Percentiles rank a stretch among this genome's conserved stretches.
These are phyloP conservation scores for Caranx ignobilis DNA, from an alignment of 2,113 vertebrate genomes.

Conservation along the genomic window DNA sequence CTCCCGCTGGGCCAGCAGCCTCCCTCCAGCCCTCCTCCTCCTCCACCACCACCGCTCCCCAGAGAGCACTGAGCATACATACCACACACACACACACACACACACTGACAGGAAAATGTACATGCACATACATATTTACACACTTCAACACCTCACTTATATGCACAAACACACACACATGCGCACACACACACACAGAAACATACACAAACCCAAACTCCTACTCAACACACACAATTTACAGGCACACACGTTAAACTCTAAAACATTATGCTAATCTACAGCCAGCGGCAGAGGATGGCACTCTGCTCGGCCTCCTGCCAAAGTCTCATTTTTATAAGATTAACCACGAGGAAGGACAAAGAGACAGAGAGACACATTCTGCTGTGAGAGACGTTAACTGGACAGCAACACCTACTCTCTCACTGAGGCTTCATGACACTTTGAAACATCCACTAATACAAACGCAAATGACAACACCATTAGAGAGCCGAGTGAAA, in stretches of 20 bases:
- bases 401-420: conserved; percentile 49
- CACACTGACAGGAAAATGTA: neutral
- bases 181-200: neutral
- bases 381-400: conserved; percentile 27
- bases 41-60: conserved; percentile 62
- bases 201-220: conserved; percentile 28
- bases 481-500: conserved; percentile 23
- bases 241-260: conserved; percentile 63
- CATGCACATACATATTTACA: conserved; percentile 16
- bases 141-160: conserved; percentile 19
- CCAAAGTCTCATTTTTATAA: conserved; percentile 81
- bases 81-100: conserved; percentile 42
- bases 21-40: conserved; percentile 63
- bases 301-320: conserved; percentile 74
- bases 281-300: conserved; percentile 70
- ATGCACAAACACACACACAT: conserved; percentile 7
- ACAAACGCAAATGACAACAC: conserved; percentile 24
- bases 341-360: conserved; percentile 75
- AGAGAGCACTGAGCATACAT: conserved; percentile 60
- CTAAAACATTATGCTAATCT: conserved; percentile 79
- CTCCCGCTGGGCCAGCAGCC: conserved; percentile 81
- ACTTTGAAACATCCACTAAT: conserved; percentile 13
- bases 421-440: conserved; percentile 15
- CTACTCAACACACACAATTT: conserved; percentile 45
- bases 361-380: conserved; percentile 38